These are phyloP conservation scores for Columba guinea DNA, from an alignment of 2,797 vertebrate genomes.

Conservation along the genomic window DNA sequence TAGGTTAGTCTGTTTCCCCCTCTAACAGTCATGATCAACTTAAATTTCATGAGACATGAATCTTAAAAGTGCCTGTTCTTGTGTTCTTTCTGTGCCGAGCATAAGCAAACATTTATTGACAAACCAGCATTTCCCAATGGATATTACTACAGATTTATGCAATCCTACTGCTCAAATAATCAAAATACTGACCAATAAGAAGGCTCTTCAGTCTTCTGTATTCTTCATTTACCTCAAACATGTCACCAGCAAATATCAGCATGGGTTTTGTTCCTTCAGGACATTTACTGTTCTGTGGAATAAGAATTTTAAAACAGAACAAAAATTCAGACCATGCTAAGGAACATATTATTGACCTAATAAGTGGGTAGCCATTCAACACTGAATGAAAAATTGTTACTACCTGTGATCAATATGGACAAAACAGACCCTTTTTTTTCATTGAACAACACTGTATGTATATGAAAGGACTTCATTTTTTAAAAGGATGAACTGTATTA, in stretches of 20 bases:
- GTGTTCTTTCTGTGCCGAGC: neutral
- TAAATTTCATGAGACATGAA: neutral
- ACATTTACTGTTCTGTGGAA: constrained; percentile 84
- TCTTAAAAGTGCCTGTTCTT: neutral
- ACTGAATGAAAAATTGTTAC: neutral
- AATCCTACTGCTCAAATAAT: neutral
- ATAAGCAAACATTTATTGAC: neutral
- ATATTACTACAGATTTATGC: neutral
- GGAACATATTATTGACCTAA: neutral
- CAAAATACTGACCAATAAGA: constrained; percentile 83
- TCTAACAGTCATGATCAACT: neutral
- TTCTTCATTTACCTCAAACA: constrained; percentile 86
- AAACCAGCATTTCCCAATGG: neutral
- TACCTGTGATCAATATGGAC: neutral
- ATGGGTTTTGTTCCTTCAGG: constrained; percentile 95
- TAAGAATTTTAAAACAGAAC: neutral
- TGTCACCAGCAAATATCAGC: constrained; percentile 93
- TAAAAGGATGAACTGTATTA: neutral
- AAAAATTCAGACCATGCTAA: neutral
- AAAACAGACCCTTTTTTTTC: neutral
- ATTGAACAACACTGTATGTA: neutral
- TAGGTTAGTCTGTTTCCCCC: fast-evolving
- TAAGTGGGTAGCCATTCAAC: neutral
- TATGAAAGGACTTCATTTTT: neutral
- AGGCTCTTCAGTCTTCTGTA: constrained; percentile 88